Evolutionary conservation across 2,113 vertebrate genomes (phyloP).

Genomic region (Varanus salvator): DNA sequence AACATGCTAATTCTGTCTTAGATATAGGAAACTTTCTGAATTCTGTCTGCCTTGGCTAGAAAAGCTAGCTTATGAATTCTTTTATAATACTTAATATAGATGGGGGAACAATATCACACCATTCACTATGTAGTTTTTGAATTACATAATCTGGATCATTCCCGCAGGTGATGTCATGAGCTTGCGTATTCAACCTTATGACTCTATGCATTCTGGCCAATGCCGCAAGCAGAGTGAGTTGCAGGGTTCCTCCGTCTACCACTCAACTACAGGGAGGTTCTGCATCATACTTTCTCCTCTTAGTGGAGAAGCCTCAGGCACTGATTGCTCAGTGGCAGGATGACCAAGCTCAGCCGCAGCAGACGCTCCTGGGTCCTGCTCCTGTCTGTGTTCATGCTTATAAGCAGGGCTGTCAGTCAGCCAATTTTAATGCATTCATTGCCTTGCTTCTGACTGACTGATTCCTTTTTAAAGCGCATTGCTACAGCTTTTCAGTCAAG

Average conservation of each 20-base stretch:
- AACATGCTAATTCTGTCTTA: neutral
- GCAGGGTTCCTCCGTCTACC: neutral
- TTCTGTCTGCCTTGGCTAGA: slow-evolving; percentile 39
- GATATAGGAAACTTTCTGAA: slow-evolving; percentile 36
- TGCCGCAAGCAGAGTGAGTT: slow-evolving; percentile 19
- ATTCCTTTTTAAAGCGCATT: neutral
- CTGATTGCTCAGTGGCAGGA: neutral
- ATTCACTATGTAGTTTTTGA: neutral
- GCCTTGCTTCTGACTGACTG: neutral
- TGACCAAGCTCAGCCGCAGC: neutral
- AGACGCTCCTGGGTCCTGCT: neutral
- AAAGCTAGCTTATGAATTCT: fast-evolving
- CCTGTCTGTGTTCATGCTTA: too few species aligned
- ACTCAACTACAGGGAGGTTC: fast-evolving
- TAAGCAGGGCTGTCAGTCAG: neutral
- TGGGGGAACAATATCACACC: neutral
- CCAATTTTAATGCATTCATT: neutral
- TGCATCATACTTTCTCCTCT: neutral
- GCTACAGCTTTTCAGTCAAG: neutral
- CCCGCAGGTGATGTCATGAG: neutral
- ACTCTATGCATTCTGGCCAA: slow-evolving; percentile 8
- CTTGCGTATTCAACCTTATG: neutral
- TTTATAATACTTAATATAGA: neutral
- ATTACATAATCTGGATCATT: fast-evolving
- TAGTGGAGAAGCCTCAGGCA: neutral